A percentile compares a stretch with the other conserved stretches of the same genome.
Evolutionary conservation across 2,113 vertebrate species (phyloP).

Genomic region (Capreolus pygargus): DNA sequence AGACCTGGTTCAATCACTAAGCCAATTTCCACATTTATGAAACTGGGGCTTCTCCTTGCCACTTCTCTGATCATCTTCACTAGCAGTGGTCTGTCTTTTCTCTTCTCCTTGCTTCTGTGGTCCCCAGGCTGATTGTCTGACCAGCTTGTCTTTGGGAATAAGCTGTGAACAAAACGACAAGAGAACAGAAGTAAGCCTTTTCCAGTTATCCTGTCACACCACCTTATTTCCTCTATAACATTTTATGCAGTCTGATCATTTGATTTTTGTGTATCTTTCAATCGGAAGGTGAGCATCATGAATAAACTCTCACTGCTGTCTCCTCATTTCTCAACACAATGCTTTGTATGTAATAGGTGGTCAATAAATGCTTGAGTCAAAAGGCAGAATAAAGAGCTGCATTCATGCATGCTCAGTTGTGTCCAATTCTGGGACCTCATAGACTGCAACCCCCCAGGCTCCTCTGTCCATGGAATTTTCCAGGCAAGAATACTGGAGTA

Average conservation of each 20-base stretch:
- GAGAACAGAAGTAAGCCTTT: neutral
- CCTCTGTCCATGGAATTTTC: neutral
- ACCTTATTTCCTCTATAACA: neutral
- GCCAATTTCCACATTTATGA: neutral
- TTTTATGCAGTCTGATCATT: neutral
- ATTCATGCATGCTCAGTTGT: neutral
- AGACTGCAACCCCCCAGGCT: neutral
- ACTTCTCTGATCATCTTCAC: neutral
- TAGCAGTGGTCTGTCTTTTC: neutral
- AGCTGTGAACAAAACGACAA: neutral
- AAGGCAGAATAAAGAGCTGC: neutral
- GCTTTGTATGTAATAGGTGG: neutral
- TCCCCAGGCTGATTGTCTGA: neutral
- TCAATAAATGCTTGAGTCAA: neutral
- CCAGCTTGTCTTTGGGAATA: neutral
- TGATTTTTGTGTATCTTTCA: neutral
- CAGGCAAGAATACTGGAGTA: neutral
- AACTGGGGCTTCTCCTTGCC: neutral
- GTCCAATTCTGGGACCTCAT: neutral
- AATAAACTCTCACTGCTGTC: neutral
- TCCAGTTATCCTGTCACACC: neutral
- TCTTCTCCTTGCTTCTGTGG: neutral
- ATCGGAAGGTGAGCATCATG: neutral
- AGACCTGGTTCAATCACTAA: neutral
- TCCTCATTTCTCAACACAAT: neutral